Percentiles rank a stretch among this genome's conserved stretches.
Evolutionary conservation across 2,797 vertebrate species (phyloP).

Genomic region (Echiichthys vipera): DNA sequence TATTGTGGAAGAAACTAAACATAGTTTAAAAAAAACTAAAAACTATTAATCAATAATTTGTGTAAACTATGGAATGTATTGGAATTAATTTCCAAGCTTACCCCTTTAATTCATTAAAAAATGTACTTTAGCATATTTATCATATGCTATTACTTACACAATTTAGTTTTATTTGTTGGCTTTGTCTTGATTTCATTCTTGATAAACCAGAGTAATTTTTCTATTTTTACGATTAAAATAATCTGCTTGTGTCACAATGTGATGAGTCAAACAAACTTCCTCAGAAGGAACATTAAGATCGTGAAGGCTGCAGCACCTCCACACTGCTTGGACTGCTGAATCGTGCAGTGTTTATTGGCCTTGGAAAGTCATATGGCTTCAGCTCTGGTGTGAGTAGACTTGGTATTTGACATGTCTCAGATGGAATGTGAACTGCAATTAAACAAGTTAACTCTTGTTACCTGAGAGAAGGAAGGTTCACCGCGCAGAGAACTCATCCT

Average conservation of each 20-base stretch:
- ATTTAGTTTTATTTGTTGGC: not conserved
- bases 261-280: not conserved
- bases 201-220: not conserved
- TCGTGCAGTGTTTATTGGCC: slow-evolving; percentile 1
- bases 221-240: not conserved
- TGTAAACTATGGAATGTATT: not conserved
- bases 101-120: not conserved
- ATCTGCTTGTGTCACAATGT: not conserved
- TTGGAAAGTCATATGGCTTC: slow-evolving; percentile 11
- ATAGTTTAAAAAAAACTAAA: too few relatives aligned
- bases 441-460: slow-evolving; percentile 86
- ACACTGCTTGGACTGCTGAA: not conserved
- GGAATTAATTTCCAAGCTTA: not conserved
- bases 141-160: not conserved
- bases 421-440: slow-evolving; percentile 80
- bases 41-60: too few relatives aligned
- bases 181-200: not conserved
- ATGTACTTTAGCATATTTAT: not conserved
- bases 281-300: not conserved
- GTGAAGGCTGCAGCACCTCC: not conserved
- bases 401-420: slow-evolving; percentile 71
- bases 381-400: slow-evolving; percentile 55
- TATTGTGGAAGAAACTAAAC: too few relatives aligned
- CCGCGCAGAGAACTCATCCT: slow-evolving; percentile 26
- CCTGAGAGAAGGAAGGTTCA: slow-evolving; percentile 62